Percentiles rank a stretch among this genome's conserved stretches.
These are phyloP conservation scores for Pomacea maculata DNA, from an alignment of 1,140 invertebrate species.

Conservation along the genomic window DNA sequence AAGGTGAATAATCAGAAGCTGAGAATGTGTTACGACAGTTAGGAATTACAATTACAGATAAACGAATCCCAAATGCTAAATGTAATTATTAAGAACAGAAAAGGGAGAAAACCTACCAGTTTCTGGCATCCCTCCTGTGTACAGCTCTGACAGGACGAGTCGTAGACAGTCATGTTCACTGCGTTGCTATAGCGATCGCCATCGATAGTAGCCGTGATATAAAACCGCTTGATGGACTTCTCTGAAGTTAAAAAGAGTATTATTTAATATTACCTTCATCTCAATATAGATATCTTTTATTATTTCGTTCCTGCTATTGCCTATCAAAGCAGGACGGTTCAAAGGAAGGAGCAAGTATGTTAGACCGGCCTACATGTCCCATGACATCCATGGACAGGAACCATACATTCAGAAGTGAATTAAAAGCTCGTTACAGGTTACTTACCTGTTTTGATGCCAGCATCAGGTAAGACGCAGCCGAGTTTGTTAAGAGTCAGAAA, in stretches of 20 bases:
- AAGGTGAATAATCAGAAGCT: neutral
- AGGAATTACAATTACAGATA: neutral
- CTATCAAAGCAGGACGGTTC: too few species aligned
- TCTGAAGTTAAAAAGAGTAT: neutral
- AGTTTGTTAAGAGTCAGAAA: neutral
- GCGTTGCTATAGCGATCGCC: neutral
- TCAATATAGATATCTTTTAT: too few species aligned
- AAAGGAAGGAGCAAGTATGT: too few species aligned
- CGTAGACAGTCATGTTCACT: constrained; percentile 1
- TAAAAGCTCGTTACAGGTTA: neutral
- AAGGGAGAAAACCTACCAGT: neutral
- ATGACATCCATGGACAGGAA: too few species aligned
- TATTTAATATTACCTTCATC: too few species aligned
- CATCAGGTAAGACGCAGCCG: neutral
- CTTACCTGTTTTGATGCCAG: neutral
- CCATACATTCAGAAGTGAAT: too few species aligned
- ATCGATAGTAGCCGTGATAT: neutral
- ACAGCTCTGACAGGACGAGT: neutral
- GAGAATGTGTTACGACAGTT: neutral
- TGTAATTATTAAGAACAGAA: neutral
- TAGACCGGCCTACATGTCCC: too few species aligned
- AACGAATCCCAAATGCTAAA: neutral
- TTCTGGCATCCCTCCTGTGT: neutral
- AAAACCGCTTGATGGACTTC: neutral
- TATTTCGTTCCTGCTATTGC: too few species aligned